Evolutionary conservation across 2,888 invertebrate genomes (phyloP), one percentile per base, ranked within the genome.

Genomic region (Magallana nippona): DNA sequence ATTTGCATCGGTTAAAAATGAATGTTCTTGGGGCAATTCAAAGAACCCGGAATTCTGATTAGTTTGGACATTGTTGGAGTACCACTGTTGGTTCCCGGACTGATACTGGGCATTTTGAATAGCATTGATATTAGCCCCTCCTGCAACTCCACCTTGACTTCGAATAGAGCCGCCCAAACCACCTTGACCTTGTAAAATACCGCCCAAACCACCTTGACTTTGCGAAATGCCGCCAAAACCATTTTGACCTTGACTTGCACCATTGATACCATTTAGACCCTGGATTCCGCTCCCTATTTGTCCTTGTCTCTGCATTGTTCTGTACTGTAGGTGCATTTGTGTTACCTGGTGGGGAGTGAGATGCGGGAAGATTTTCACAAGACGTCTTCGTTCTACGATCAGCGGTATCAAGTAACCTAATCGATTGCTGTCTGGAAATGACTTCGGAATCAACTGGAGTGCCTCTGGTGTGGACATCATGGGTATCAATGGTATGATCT

Each of bases 41-140:
- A 71, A 71, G 15, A 71, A 71, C 32, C 71, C 32, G 32, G 71
- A 71, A 27, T 71, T 71, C 13, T 63, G 22, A 63, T 71, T 71
- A 22, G 15, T 13, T 71, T 71, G 71, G 27, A 71, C 22, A 71
- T 15, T 71, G 71, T 71, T 22, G 13, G 22, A 71, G 19, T 71
- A 22, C 71, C 71, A 22, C 71, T 60, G 60, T 10, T 71, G 71
- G 27, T 71, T 71, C 5, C 71, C 27, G 27, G 27, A 15, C 27
- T 27, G 22, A 15, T 27, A 15, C 2, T 27, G 22, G 22, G 32
- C 10, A 71, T 71, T 71, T 27, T 71, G 71, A 71, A 60, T n/a
- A 10, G n/a, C n/a, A 17, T 71, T 71, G 11, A 71, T 71, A 15
- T 27, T 32, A 71, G 13, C 32, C 19, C 8, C 11, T 71, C 17